Conservation (phyloP, 2,888 invertebrate species). For the Sarcophaga rosellei region DNA sequence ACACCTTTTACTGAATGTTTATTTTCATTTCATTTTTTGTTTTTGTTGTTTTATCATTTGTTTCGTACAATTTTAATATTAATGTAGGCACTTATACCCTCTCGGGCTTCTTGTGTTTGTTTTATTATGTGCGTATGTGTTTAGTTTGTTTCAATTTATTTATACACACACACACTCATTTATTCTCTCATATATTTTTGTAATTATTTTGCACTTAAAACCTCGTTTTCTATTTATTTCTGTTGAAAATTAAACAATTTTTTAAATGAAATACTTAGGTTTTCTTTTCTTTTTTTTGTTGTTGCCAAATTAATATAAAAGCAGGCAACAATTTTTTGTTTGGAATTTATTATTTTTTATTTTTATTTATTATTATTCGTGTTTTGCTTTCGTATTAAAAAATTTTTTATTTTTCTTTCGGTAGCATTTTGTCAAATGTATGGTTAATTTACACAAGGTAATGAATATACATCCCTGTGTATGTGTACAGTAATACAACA, state of each 20-base stretch:
- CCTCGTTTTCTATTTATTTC: constrained; percentile 13
- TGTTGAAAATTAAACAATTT: constrained; percentile 18
- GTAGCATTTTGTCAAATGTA: no score
- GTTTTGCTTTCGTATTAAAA: no score
- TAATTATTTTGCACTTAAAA: constrained; percentile 38
- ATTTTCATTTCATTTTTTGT: background rate
- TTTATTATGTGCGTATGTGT: background rate
- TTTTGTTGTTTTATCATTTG: constrained; percentile 4
- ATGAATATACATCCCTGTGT: no score
- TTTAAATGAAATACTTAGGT: background rate
- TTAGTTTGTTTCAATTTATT: background rate
- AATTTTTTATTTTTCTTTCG: no score
- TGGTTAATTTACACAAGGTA: no score
- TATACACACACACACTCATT: background rate
- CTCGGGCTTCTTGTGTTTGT: background rate
- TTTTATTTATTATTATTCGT: no score
- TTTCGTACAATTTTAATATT: constrained; percentile 1
- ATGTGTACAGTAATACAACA: no score
- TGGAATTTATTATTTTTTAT: no score
- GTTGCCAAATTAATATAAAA: no score
- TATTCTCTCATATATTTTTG: background rate
- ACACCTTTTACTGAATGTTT: constrained; percentile 16
- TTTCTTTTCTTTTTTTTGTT: background rate
- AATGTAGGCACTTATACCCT: constrained; percentile 27
- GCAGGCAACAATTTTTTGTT: no score